phyloP scores from a whole-genome alignment of 2,113 vertebrate genomes.

The Columbina picui region DNA sequence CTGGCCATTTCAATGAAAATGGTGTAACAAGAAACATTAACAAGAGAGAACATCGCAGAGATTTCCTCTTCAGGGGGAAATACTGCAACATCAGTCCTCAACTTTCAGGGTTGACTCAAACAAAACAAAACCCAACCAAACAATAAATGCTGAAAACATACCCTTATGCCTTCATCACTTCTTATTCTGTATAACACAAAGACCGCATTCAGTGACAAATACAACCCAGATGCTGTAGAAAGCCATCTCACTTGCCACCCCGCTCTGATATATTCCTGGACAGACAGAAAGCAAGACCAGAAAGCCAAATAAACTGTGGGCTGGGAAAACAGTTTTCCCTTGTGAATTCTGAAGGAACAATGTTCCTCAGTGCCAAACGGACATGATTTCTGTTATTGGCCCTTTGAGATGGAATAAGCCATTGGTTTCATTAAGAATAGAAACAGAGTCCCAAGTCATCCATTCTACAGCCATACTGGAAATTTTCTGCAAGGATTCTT shows the following conservation, averaged over 20 bases:
- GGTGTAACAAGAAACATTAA: background rate
- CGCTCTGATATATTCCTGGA: background rate
- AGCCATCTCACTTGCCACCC: background rate
- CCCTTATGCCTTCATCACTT: background rate
- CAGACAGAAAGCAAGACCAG: background rate
- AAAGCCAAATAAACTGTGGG: background rate
- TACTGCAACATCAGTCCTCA: background rate
- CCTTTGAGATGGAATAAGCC: background rate
- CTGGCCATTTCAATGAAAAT: background rate
- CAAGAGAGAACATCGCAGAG: accelerated
- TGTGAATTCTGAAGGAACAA: background rate
- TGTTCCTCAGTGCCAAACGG: background rate
- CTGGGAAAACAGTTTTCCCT: background rate
- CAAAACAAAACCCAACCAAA: too few species aligned
- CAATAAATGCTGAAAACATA: background rate
- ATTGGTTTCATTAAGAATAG: background rate
- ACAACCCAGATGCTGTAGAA: background rate
- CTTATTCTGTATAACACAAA: background rate
- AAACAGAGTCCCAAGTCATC: background rate
- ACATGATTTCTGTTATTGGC: background rate
- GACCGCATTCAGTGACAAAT: background rate
- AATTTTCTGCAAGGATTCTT: background rate
- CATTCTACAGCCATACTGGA: background rate
- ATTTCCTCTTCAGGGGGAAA: background rate
- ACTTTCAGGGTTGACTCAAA: background rate